Evolutionary conservation across 2,797 vertebrate genomes (phyloP).

Genomic region (Acridotheres tristis): DNA sequence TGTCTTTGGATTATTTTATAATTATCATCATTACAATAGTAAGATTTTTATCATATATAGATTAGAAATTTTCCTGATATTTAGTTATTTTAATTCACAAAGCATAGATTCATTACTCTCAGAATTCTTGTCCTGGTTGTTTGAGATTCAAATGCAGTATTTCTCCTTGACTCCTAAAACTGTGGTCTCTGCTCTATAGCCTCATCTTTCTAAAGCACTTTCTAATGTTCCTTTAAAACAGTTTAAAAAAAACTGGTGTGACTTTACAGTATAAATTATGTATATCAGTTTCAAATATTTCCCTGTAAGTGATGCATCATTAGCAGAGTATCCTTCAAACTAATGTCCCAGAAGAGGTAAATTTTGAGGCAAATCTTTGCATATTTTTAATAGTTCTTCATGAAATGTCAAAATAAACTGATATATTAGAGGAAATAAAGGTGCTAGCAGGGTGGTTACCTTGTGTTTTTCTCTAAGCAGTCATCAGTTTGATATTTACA

Average conservation of each 20-base stretch:
- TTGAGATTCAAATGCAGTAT: not conserved
- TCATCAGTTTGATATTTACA: not conserved
- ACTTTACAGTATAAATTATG: constrained; percentile 17
- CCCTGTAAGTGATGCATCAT: constrained; percentile 7
- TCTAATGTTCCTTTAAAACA: not conserved
- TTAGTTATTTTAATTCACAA: not conserved
- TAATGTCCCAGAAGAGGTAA: not conserved
- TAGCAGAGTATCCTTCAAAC: constrained; percentile 14
- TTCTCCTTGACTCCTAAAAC: not conserved
- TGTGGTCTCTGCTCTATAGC: not conserved
- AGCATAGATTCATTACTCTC: not conserved
- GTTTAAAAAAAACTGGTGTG: not conserved
- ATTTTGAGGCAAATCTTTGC: constrained; percentile 28
- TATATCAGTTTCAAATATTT: constrained; percentile 16
- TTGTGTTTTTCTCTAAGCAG: not conserved
- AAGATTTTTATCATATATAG: not conserved
- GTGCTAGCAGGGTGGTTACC: not conserved
- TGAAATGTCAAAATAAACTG: constrained; percentile 4
- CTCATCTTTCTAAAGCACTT: not conserved
- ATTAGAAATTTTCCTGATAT: not conserved
- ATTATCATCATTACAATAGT: not conserved
- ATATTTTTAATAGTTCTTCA: constrained; percentile 3
- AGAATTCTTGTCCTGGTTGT: not conserved
- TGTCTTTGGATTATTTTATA: not conserved
- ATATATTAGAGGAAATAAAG: not conserved